Percentiles rank a stretch among this genome's conserved stretches.
Evolutionary conservation across 1,140 invertebrate species (phyloP).

Genomic region (Drosophila ambigua): DNA sequence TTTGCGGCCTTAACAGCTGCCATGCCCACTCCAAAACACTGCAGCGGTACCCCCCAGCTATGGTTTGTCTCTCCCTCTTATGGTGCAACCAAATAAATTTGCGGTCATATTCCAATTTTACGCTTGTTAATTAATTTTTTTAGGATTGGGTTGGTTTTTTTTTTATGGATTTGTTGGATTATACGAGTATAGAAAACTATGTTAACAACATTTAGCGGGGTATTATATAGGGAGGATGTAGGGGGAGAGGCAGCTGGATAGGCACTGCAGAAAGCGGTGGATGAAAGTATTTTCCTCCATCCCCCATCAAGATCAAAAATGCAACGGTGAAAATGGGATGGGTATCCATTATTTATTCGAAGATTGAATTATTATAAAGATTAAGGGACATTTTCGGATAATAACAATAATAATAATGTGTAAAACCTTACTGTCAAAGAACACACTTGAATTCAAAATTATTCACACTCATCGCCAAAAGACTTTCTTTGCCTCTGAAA

Average conservation of each 20-base stretch:
- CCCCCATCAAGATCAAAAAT: constrained; percentile 9
- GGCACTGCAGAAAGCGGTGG: constrained; percentile 3
- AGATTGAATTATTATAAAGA: no score
- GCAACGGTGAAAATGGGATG: constrained; percentile 8
- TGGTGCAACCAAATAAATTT: constrained; percentile 30
- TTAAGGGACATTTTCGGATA: no score
- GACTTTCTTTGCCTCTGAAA: no score
- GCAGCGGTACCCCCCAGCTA: not conserved
- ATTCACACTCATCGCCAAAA: no score
- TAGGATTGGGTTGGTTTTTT: not conserved
- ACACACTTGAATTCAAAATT: no score
- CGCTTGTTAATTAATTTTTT: constrained; percentile 67
- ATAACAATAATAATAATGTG: no score
- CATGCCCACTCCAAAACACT: constrained; percentile 2
- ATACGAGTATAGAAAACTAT: constrained; percentile 18
- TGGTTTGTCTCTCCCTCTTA: not conserved
- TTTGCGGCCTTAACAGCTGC: constrained; percentile 52
- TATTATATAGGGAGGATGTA: not conserved
- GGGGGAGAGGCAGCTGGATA: no score
- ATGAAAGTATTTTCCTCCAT: constrained; percentile 21
- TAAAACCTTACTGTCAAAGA: no score
- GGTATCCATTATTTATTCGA: not conserved
- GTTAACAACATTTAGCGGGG: constrained; percentile 3
- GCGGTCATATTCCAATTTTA: constrained; percentile 56
- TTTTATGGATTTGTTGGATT: constrained; percentile 18